Percentiles rank a stretch among this genome's conserved stretches.
phyloP scores from a whole-genome alignment of 2,888 invertebrate genomes.

The Nomada ferruginata region DNA sequence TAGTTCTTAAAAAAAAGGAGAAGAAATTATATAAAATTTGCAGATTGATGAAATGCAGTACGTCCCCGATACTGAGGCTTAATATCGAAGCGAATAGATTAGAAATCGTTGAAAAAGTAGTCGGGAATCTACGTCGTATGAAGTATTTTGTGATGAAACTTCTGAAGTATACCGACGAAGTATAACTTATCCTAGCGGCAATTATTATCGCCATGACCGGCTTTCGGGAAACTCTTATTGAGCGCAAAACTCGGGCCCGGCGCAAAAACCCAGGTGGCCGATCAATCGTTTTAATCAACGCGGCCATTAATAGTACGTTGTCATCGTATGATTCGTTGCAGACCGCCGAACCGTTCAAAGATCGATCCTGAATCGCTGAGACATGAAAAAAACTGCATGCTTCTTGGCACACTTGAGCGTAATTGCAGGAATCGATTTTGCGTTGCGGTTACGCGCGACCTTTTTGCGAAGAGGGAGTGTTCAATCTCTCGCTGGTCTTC shows the following conservation, averaged over 20 bases:
- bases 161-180: constrained; percentile 28
- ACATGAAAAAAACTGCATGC: neutral
- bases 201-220: constrained; percentile 39
- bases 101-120: neutral
- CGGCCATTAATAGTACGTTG: constrained; percentile 32
- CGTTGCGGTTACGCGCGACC: neutral
- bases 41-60: neutral
- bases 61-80: neutral
- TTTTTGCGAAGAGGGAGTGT: neutral
- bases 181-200: constrained; percentile 30
- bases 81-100: constrained; percentile 13
- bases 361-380: constrained; percentile 22
- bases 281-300: constrained; percentile 37
- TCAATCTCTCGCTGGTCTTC: neutral
- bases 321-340: constrained; percentile 21
- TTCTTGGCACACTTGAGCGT: constrained; percentile 10
- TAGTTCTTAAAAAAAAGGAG: neutral
- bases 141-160: constrained; percentile 17
- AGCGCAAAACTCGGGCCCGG: constrained; percentile 19
- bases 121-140: no score
- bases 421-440: constrained; percentile 15
- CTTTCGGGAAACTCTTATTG: constrained; percentile 32
- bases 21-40: neutral
- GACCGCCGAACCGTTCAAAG: neutral
- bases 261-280: neutral